Conservation (phyloP, 2,888 invertebrate species). For the Stratiomys singularior region DNA sequence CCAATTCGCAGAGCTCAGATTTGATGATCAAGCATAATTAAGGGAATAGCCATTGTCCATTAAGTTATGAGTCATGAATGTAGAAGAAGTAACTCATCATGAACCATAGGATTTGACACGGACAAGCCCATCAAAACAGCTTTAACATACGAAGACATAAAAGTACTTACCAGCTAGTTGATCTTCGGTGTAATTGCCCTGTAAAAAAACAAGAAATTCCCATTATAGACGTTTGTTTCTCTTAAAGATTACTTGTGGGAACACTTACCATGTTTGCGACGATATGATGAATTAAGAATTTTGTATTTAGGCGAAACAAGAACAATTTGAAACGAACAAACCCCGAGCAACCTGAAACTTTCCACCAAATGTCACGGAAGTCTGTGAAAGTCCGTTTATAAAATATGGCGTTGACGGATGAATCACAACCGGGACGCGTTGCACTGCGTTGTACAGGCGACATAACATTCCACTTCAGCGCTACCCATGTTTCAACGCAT, state of each 20-base stretch:
- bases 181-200: constrained; percentile 91
- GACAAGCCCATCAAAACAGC: not conserved
- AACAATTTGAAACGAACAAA: constrained; percentile 26
- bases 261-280: constrained; percentile 13
- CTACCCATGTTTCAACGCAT: too few relatives aligned
- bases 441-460: too few relatives aligned
- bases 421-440: not conserved
- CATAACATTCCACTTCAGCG: too few relatives aligned
- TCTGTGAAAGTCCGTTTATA: constrained; percentile 15
- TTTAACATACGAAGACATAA: not conserved
- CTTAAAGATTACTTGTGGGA: not conserved
- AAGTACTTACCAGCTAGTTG: constrained; percentile 85
- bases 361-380: constrained; percentile 14
- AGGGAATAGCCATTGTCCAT: too few relatives aligned
- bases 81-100: too few relatives aligned
- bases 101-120: too few relatives aligned
- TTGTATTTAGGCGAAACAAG: not conserved
- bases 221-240: not conserved
- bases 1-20: too few relatives aligned
- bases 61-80: too few relatives aligned
- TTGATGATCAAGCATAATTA: too few relatives aligned
- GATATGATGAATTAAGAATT: not conserved
- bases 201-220: constrained; percentile 56
- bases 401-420: constrained; percentile 38
- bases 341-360: constrained; percentile 4